Base-by-base conservation (phyloP, 2,888 invertebrate genomes). In the Parnassius apollo region DNA sequence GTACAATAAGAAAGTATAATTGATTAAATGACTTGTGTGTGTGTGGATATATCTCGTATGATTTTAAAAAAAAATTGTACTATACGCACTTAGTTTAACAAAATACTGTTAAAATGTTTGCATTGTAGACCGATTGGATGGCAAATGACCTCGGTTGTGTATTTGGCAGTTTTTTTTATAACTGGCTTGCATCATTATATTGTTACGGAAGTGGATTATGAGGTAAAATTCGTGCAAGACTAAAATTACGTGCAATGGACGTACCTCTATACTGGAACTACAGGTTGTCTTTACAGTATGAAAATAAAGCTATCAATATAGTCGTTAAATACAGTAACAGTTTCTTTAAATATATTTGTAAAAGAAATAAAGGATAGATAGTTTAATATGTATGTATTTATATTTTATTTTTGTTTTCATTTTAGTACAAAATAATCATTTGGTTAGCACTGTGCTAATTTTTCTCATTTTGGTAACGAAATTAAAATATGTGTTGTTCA, bases 131-230 rank as follows among this genome's bases (percentile, higher is more conserved):
- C 46, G 52, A 13, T 61, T 42, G 48, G 49, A 45, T 49, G 50
- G 13, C 12, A 18, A 10, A 13, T 56, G 63, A 63, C 55, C 45
- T 63, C 49, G 54, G 35, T 10, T 48, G 12, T 13, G 45, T 48
- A 56, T 63, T 63, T 63, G 59, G 55, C 59, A 52, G 51, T 50
- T 51, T 46, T 52, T 50, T 61, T 55, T 59, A 50, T 52, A 46
- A 49, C 51, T 44, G 56, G 58, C 51, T 48, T 42, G 46, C 25
- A 51, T 42, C n/a, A 56, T 45, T 57, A 45, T 56, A 55, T 48
- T n/a, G 18, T 59, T 63, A 59, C 63, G 59, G 56, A 63, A 63
- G 59, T 59, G 55, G 63, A 63, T 63, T 49, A 49, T 63, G 58
- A 55, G 55, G 42, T 54, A 52, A 56, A 61, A 61, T 61, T 61